Evolutionary conservation across 2,113 vertebrate genomes (phyloP), one percentile per base, ranked within the genome.

Genomic region (Hoplias malabaricus): DNA sequence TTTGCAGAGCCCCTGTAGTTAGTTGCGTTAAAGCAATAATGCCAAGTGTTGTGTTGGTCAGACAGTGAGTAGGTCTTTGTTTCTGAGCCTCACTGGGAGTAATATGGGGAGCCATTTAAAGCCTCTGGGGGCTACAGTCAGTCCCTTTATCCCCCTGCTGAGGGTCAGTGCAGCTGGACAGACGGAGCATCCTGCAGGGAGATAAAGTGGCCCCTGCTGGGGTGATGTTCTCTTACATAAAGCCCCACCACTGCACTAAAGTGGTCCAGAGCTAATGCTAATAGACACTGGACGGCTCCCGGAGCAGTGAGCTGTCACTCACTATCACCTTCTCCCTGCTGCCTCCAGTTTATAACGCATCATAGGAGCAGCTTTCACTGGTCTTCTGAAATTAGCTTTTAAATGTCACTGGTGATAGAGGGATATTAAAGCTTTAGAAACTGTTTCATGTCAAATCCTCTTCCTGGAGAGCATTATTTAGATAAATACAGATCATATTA

Each of bases 281-380:
- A 33, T 11, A 38, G 67, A 70, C 56, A 70, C 40, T 0, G 56
- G 56, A 38, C 53, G 65, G 71, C 54, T 79, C 40, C 62, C 69
- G 40, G 61, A 33, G 75, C 54, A 31, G 57, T 69, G 66, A 65
- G 43, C 57, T 70, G 71, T 82, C 80, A 79, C 48, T 65, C 53
- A 48, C 25, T 14, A 65, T 79, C 46, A 70, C 8, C 25, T 42
- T 27, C 63, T 36, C 25, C 43, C 50, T 61, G 48, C 57, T 16
- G 42, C 21, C 61, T 36, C 29, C n/a, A 43, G 14, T 65, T 73
- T 16, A 42, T 74, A 69, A 42, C 46, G 65, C 56, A 56, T n/a
- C 66, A 75, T 23, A 43, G 57, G 25, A 71, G 56, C 53, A 48
- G 63, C 76, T 27, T 27, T 8, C 23, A 4, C 65, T 48, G 54